phyloP scores from a whole-genome alignment of 1,140 invertebrate species.

The Cyphomyrmex costatus region DNA sequence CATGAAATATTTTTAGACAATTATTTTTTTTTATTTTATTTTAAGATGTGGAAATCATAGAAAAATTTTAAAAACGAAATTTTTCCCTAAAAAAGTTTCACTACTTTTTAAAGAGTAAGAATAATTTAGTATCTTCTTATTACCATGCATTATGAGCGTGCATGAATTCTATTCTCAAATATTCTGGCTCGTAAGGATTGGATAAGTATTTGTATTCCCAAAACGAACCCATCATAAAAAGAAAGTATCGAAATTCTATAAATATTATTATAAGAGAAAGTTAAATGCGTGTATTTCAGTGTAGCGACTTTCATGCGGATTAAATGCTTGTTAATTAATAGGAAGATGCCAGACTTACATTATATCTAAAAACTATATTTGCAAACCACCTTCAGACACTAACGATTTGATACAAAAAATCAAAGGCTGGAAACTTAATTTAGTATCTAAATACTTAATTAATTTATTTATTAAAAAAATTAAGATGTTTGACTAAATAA shows the following conservation, averaged over 20 bases:
- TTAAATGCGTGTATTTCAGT: slow-evolving; percentile 13
- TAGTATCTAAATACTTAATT: background rate
- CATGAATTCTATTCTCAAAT: background rate
- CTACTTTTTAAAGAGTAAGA: background rate
- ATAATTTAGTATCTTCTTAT: background rate
- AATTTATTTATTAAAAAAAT: slow-evolving; percentile 15
- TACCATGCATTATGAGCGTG: background rate
- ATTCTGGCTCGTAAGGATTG: background rate
- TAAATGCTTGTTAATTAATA: slow-evolving; percentile 48
- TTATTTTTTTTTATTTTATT: background rate
- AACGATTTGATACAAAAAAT: background rate
- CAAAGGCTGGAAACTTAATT: background rate
- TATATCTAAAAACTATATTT: slow-evolving; percentile 28
- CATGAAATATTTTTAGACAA: background rate
- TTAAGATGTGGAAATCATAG: background rate
- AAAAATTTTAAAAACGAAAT: background rate
- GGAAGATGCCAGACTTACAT: slow-evolving; percentile 63
- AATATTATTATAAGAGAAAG: slow-evolving; percentile 25
- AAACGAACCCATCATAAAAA: background rate
- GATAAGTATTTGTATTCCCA: background rate
- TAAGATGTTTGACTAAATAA: background rate
- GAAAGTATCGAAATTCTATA: background rate
- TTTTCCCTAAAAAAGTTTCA: background rate
- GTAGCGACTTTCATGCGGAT: slow-evolving; percentile 30
- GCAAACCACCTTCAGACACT: slow-evolving; percentile 28